Evolutionary conservation across 2,113 vertebrate species (phyloP).

Genomic region (Meleagris gallopavo): DNA sequence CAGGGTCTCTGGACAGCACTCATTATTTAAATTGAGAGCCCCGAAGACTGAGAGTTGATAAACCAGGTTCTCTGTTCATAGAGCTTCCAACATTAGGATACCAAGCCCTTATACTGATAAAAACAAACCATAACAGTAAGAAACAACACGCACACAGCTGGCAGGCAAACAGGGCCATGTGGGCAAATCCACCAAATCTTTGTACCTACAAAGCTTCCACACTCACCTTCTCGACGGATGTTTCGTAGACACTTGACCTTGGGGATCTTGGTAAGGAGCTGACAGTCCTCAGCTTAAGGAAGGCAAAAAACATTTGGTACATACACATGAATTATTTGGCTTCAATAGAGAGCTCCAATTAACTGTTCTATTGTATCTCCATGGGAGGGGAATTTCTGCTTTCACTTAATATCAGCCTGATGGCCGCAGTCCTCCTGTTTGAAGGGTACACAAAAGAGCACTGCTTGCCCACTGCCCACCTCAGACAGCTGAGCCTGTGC

Average conservation of each 20-base stretch:
- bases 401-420: conserved; percentile 61
- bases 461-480: conserved; percentile 15
- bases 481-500: background rate
- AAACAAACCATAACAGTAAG: background rate
- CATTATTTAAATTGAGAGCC: background rate
- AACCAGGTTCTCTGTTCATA: background rate
- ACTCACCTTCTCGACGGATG: conserved; percentile 89
- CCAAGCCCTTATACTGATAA: background rate
- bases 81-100: background rate
- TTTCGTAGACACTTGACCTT: conserved; percentile 96
- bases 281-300: conserved; percentile 92
- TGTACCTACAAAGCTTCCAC: background rate
- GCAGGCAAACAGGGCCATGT: background rate
- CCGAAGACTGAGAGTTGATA: background rate
- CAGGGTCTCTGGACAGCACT: background rate
- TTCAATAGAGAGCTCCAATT: conserved; percentile 34
- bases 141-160: background rate
- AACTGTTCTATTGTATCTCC: conserved; percentile 25
- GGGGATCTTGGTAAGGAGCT: conserved; percentile 93
- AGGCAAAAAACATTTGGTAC: conserved; percentile 48
- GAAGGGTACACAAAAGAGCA: background rate
- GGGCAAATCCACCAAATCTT: background rate
- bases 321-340: background rate
- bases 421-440: conserved; percentile 23
- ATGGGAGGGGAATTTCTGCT: conserved; percentile 34